Conservation (phyloP, 2,888 invertebrate species). For the Corythucha ciliata region DNA sequence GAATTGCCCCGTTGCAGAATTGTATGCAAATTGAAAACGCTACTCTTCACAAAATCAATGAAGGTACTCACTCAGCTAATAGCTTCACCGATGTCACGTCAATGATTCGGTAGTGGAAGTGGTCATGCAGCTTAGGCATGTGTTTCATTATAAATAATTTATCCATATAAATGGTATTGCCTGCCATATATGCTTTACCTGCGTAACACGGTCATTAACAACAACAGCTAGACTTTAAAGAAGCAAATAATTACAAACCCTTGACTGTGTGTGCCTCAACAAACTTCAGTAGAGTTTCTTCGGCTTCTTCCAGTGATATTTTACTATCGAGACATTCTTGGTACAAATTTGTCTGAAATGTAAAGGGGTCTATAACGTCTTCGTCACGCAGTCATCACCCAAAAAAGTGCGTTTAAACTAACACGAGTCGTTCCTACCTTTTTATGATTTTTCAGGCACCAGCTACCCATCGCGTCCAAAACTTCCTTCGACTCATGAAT, state of each 20-base stretch:
- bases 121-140: conserved; percentile 68
- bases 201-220: conserved; percentile 24
- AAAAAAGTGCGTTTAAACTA: too few relatives aligned
- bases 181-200: conserved; percentile 67
- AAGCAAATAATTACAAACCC: conserved; percentile 31
- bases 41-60: too few relatives aligned
- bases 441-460: conserved; percentile 72
- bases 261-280: conserved; percentile 47
- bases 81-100: conserved; percentile 90
- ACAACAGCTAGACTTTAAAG: background rate
- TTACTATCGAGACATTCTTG: conserved; percentile 61
- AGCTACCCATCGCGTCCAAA: conserved; percentile 68
- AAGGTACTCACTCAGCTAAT: conserved; percentile 45
- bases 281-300: conserved; percentile 60
- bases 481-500: conserved; percentile 66
- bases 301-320: conserved; percentile 56
- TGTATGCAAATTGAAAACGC: too few relatives aligned
- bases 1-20: too few relatives aligned
- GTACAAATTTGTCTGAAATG: conserved; percentile 67
- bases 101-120: conserved; percentile 84
- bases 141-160: conserved; percentile 67
- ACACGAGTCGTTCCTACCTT: too few relatives aligned
- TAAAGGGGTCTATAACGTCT: too few relatives aligned
- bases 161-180: conserved; percentile 83
- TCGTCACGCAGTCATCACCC: too few relatives aligned